Base-by-base conservation (phyloP, 2,113 vertebrate species). In the Dromaius novaehollandiae region DNA sequence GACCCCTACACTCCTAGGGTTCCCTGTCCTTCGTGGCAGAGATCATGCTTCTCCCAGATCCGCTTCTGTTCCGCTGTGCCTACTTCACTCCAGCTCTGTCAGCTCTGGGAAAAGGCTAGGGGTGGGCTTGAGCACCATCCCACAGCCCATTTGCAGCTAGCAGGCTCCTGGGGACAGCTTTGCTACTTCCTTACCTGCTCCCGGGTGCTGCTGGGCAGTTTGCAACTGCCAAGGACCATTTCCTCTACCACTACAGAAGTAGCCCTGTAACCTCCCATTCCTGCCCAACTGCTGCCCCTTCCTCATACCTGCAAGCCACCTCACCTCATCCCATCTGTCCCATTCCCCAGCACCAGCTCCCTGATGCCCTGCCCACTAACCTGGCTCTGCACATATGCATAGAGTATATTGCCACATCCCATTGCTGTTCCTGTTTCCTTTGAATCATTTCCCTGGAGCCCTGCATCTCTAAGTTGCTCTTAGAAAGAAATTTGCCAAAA, bases 401-500 rank as follows among this genome's bases (percentile, higher is more conserved):
- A 40, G 69, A 38, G 25, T 3, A 1, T 20, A 70, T 42, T 64
- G 42, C 65, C 55, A n/a, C 60, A 69, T 65, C 19, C 50, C 38
- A 4, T 21, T 66, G 53, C 44, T 86, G 14, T 66, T 86, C 36
- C 55, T 70, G 40, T 74, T 71, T 91, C 22, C 66, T 83, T 77
- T 90, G 71, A 91, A 91, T 90, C 71, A 55, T 63, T 70, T 50
- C 7, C 4, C 60, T 68, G 79, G 73, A 95, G 42, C 68, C 28
- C 42, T 56, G 40, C 40, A 48, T 86, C 55, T 90, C 68, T 28
- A 95, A 95, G 75, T 89, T 95, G 82, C 84, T 80, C 75, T 96
- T 71, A 91, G 70, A 96, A 92, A 79, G 40, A 89, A 95, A 89
- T 91, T 89, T 92, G 94, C 82, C 36, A 85, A 92, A 95, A 96